Conservation (phyloP, 1,140 invertebrate genomes). For the Grapholita molesta region DNA sequence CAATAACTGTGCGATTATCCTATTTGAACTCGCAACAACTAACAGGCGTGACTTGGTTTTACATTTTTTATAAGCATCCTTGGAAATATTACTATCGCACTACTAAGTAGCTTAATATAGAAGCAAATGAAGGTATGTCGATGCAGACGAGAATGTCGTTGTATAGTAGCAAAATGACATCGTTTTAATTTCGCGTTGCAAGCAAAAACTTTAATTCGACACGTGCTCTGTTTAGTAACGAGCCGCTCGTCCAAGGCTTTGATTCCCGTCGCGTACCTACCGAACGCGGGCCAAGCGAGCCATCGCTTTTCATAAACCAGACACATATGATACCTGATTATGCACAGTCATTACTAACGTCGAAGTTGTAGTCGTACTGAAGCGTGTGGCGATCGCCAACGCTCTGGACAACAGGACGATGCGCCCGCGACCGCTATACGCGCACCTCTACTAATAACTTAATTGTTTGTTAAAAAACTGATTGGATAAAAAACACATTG, state of each 20-base stretch:
- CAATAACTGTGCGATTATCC: conserved; percentile 63
- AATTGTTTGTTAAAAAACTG: too few relatives aligned
- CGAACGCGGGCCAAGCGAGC: background rate
- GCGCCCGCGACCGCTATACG: too few relatives aligned
- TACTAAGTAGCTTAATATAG: conserved; percentile 12
- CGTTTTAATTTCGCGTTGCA: conserved; percentile 7
- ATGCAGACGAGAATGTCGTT: background rate
- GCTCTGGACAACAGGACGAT: too few relatives aligned
- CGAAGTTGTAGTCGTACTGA: too few relatives aligned
- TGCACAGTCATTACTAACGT: background rate
- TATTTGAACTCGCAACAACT: conserved; percentile 49
- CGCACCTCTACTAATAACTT: too few relatives aligned
- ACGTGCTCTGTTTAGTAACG: background rate
- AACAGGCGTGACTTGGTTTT: conserved; percentile 46
- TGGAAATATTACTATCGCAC: conserved; percentile 10
- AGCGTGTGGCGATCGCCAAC: too few relatives aligned
- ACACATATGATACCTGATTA: background rate
- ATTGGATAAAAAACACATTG: too few relatives aligned
- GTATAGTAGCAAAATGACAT: background rate
- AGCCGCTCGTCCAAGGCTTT: background rate
- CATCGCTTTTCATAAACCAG: background rate
- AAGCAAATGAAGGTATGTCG: conserved; percentile 11
- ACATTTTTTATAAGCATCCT: conserved; percentile 32
- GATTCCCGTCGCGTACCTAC: background rate
- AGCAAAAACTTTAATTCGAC: conserved; percentile 4